These are phyloP conservation scores for Urechis unicinctus DNA, from an alignment of 2,888 invertebrate species.

Conservation along the genomic window DNA sequence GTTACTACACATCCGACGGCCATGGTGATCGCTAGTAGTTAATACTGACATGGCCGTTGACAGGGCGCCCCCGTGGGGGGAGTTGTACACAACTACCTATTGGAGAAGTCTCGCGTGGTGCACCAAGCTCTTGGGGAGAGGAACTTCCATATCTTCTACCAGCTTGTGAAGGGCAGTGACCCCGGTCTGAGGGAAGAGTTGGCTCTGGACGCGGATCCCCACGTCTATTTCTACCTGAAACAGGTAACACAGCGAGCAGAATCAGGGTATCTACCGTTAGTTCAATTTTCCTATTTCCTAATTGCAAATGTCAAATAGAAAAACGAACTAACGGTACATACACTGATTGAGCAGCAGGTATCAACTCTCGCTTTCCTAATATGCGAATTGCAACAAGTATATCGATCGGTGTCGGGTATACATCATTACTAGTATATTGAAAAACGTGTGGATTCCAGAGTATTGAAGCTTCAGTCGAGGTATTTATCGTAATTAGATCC, in stretches of 20 bases:
- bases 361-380: too few relatives aligned
- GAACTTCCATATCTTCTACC: slow-evolving; percentile 90
- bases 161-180: slow-evolving; percentile 70
- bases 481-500: too few relatives aligned
- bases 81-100: slow-evolving; percentile 79
- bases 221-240: slow-evolving; percentile 71
- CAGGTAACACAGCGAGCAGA: slow-evolving; percentile 58
- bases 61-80: slow-evolving; percentile 75
- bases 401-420: too few relatives aligned
- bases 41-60: not conserved
- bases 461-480: too few relatives aligned
- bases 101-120: slow-evolving; percentile 85
- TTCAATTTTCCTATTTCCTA: not conserved
- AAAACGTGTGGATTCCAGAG: too few relatives aligned
- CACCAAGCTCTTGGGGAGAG: slow-evolving; percentile 77
- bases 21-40: too few relatives aligned
- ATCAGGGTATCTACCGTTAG: not conserved
- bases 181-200: slow-evolving; percentile 62
- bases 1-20: too few relatives aligned
- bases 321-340: too few relatives aligned
- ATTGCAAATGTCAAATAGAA: too few relatives aligned
- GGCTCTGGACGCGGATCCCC: slow-evolving; percentile 63
- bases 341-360: too few relatives aligned
- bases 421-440: too few relatives aligned
- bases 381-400: too few relatives aligned